Base-by-base conservation (phyloP, 2,888 invertebrate species). In the Cancer borealis region DNA sequence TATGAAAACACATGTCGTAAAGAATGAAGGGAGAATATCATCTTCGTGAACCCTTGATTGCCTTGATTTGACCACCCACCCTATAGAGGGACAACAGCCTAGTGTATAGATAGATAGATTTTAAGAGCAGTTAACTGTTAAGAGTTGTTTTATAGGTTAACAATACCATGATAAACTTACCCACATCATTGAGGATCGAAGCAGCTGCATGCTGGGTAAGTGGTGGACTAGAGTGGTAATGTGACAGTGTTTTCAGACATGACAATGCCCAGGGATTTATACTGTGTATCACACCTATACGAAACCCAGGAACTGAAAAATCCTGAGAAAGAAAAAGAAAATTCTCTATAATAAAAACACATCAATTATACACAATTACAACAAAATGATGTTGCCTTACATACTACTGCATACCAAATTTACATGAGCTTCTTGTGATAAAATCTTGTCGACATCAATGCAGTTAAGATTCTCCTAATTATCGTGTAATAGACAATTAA, bases 201-300 rank as follows among this genome's bases (percentile, higher is more conserved):
- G 95, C 95, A 45, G 95, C 96, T 54, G 96, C 95, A 79, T 96
- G 96, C 93, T 95, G 94, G 10, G 96, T 84, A 8, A 96, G 87
- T 3, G 95, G 92, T 10, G 95, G 91, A 26, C 46, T 73, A 39
- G 90, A 92, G 46, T 95, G 93, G 54, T 94, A 95, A 45, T 49
- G n/a, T 30, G 92, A 66, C 14, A 73, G 30, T n/a, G 89, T 87
- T 46, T n/a, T 46, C 6, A 95, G 79, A 14, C 91, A 91, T 39
- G 79, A 47, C 73, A 92, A 26, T 21, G 94, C 88, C 66, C 45
- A 92, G 30, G 95, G 92, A 92, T 96, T 96, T 60, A 91, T 88
- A 0, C 96, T 96, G 95, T 96, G 95, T n/a, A 96, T 94, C 4
- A 96, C 95, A 0, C 96, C 96, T 93, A 96, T 95, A 66, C 96